Base-by-base conservation (phyloP, 2,888 invertebrate species). In the Ischnura elegans region DNA sequence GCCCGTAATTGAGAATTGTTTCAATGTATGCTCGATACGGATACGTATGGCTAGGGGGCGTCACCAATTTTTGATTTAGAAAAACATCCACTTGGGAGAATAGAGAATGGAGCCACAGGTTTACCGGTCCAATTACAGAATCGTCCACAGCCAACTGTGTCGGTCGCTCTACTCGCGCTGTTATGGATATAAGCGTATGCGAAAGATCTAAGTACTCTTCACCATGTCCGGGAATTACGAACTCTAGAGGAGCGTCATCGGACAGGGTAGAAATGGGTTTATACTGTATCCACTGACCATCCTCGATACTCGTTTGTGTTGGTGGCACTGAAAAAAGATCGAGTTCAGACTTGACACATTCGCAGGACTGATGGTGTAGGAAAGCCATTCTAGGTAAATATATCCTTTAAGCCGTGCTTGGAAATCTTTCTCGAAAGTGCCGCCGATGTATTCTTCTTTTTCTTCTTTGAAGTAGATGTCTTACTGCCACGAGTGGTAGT, bases 281-380 rank as follows among this genome's bases (percentile, higher is more conserved):
- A 66, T 93, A 51, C 36, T 93, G 61, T 43, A 93, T 43, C 42
- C 43, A n/a, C 10, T 84, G 43, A 10, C 93, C 93, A 21, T 43
- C 42, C 36, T 93, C 93, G 8, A 93, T 93, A 93, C 93, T 93
- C 21, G 93, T 93, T n/a, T 93, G 93, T 43, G 93, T 93, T 16
- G 93, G 93, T 10, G 93, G 93, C 10, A 93, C 10, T 16, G 43
- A 43, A 36, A 93, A 93, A 36, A 93, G 29, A 43, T 93, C 93
- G 6, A 93, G 45, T 66, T 93, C 93, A 10, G 55, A 36, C 42
- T 93, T 93, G 16, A 76, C 42, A 43, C 76, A 61, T 76, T 93
- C 93, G 42, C 90, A 90, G 5, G 90, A 90, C 25, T 90, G 46
- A 51, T 90, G 45, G 46, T 90, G 90, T n/a, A 90, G 8, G 25